phyloP scores from a whole-genome alignment of 2,888 invertebrate genomes.

The Phoenoteleia sp. region DNA sequence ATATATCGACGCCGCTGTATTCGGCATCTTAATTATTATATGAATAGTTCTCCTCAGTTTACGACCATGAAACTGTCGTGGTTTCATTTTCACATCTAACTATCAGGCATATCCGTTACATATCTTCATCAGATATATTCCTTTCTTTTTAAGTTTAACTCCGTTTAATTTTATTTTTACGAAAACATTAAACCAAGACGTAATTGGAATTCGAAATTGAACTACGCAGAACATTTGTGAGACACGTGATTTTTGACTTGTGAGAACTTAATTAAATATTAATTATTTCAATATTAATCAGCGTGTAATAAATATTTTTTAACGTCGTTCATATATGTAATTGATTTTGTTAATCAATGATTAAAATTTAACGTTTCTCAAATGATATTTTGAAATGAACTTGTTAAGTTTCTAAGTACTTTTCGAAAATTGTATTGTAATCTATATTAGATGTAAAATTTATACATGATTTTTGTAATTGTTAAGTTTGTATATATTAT shows the following conservation, averaged over 20 bases:
- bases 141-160: background rate
- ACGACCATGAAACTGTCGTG: slow-evolving; percentile 68
- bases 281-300: too few species aligned
- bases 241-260: too few species aligned
- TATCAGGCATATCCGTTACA: slow-evolving; percentile 55
- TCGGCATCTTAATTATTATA: slow-evolving; percentile 37
- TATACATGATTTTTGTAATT: slow-evolving; percentile 9
- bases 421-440: slow-evolving; percentile 33
- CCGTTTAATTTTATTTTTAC: background rate
- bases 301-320: too few species aligned
- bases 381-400: background rate
- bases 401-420: slow-evolving; percentile 23
- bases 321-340: too few species aligned
- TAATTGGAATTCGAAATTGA: too few species aligned
- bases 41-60: slow-evolving; percentile 66
- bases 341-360: too few species aligned
- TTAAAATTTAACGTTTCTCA: too few species aligned
- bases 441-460: slow-evolving; percentile 41
- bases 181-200: too few species aligned
- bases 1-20: slow-evolving; percentile 43
- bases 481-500: slow-evolving; percentile 49
- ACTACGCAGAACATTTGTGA: too few species aligned
- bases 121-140: slow-evolving; percentile 40
- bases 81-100: background rate
- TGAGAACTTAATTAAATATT: too few species aligned